These are phyloP conservation scores for Recurvirostra avosetta DNA, from an alignment of 2,113 vertebrate species.

Conservation along the genomic window DNA sequence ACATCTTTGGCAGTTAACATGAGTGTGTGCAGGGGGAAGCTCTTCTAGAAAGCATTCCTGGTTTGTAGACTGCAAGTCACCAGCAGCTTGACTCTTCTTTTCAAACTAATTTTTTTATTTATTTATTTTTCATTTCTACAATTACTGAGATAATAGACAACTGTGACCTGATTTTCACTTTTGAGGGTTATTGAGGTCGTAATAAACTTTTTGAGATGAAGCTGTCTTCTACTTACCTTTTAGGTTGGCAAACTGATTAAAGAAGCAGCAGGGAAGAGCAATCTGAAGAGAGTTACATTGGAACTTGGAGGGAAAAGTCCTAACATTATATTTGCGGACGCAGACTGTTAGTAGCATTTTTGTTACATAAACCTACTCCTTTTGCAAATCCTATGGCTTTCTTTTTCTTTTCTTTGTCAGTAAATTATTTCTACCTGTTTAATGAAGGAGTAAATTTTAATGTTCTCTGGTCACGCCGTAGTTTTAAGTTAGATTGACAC, in stretches of 20 bases:
- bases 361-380: background rate
- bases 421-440: background rate
- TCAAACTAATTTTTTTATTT: too few relatives aligned
- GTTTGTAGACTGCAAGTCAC: background rate
- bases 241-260: conserved; percentile 89
- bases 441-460: background rate
- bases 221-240: background rate
- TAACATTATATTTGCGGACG: conserved; percentile 88
- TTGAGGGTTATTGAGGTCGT: background rate
- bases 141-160: background rate
- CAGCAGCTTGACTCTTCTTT: background rate
- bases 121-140: background rate
- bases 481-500: background rate
- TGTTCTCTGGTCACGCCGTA: background rate
- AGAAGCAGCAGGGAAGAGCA: conserved; percentile 86
- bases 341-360: conserved; percentile 79
- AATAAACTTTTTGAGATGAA: background rate
- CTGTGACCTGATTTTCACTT: background rate
- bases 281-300: conserved; percentile 87
- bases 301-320: conserved; percentile 92
- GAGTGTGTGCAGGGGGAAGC: background rate
- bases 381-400: background rate
- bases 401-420: background rate
- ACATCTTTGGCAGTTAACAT: background rate
- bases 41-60: background rate